Conservation (phyloP, 1,140 invertebrate genomes). For the Brachionus manjavacas region DNA sequence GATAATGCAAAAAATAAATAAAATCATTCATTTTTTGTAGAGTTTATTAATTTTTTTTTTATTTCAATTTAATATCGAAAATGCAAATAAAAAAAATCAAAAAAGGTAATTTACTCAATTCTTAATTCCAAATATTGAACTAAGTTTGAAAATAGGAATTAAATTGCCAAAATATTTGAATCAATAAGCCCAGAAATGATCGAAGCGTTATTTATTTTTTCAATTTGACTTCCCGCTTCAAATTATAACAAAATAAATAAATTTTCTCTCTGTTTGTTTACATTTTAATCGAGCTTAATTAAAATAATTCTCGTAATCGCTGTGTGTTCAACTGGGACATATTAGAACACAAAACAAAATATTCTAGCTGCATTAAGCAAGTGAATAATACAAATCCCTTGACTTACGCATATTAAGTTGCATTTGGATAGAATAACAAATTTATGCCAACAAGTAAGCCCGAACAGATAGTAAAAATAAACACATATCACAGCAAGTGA, state of each 20-base stretch:
- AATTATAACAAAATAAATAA: slow-evolving; percentile 1
- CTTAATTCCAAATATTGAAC: too few species aligned
- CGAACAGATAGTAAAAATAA: slow-evolving; percentile 20
- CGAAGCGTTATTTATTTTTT: neutral
- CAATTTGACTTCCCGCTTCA: neutral
- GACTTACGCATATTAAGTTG: slow-evolving; percentile 24
- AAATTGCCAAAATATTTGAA: too few species aligned
- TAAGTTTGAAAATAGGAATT: too few species aligned
- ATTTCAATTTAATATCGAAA: neutral
- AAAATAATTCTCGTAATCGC: slow-evolving; percentile 2
- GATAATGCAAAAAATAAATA: too few species aligned
- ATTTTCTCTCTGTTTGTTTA: neutral
- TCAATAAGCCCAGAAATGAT: neutral
- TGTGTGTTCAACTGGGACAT: slow-evolving; percentile 11
- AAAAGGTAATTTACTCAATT: too few species aligned
- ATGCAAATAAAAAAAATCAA: neutral
- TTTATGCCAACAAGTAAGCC: neutral
- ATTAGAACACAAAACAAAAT: neutral
- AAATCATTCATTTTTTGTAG: too few species aligned
- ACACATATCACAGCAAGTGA: slow-evolving; percentile 11
- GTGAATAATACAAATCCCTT: neutral
- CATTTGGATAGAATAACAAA: slow-evolving; percentile 15
- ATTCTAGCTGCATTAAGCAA: neutral
- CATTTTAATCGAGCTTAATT: slow-evolving; percentile 15
- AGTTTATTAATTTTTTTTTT: neutral